A percentile compares a stretch with the other conserved stretches of the same genome.
These are phyloP conservation scores for Cistogaster globosa DNA, from an alignment of 2,888 invertebrate genomes.

Conservation along the genomic window DNA sequence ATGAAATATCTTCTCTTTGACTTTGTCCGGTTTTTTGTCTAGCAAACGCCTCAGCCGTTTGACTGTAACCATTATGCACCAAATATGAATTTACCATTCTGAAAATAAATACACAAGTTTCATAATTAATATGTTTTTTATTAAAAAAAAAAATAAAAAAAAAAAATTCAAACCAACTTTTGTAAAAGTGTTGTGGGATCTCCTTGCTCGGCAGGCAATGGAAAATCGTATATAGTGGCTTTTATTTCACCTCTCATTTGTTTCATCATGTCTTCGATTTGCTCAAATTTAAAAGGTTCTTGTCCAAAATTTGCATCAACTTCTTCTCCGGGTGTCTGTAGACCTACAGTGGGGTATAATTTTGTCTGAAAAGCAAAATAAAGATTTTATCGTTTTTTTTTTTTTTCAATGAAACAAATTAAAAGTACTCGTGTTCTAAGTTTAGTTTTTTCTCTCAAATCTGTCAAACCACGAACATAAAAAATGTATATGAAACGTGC, in stretches of 20 bases:
- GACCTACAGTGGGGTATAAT: constrained; percentile 98
- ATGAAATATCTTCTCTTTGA: constrained; percentile 95
- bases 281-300: constrained; percentile 97
- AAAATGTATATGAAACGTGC: too few species aligned
- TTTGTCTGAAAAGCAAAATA: constrained; percentile 88
- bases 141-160: too few species aligned
- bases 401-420: too few species aligned
- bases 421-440: too few species aligned
- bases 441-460: too few species aligned
- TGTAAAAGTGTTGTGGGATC: constrained; percentile 97
- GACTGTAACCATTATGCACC: constrained; percentile 98
- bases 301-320: constrained; percentile 99
- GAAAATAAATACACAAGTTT: constrained; percentile 71
- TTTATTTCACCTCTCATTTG: constrained; percentile 93
- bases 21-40: constrained; percentile 92
- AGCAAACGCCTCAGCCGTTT: constrained; percentile 97
- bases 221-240: constrained; percentile 93
- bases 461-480: too few species aligned
- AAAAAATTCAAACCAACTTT: constrained; percentile 85
- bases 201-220: constrained; percentile 92
- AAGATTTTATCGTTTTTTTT: background rate
- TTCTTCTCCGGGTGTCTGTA: constrained; percentile 99
- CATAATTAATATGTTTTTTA: background rate
- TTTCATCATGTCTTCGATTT: constrained; percentile 96
- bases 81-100: constrained; percentile 99